These are phyloP conservation scores for Genyomyrus donnyi DNA, from an alignment of 2,113 vertebrate genomes.

Conservation along the genomic window DNA sequence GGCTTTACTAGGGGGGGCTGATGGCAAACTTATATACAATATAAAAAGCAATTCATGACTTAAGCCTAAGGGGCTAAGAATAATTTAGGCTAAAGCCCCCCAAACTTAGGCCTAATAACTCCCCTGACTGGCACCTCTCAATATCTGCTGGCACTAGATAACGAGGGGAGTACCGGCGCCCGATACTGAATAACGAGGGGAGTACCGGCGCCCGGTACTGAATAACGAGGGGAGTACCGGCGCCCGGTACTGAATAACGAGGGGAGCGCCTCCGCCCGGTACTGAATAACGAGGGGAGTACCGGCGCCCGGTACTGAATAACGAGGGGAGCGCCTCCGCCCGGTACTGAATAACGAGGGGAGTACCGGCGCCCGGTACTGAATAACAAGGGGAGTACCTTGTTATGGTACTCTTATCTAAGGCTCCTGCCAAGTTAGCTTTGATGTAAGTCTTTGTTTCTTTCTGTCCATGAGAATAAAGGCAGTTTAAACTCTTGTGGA, in stretches of 20 bases:
- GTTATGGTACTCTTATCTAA: not conserved
- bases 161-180: too few species aligned
- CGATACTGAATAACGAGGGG: not conserved
- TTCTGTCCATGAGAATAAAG: not conserved
- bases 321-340: not conserved
- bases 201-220: too few species aligned
- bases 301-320: not conserved
- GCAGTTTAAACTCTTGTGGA: not conserved
- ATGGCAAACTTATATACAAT: too few species aligned
- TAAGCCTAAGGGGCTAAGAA: too few species aligned
- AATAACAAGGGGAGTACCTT: not conserved
- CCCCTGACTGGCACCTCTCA: too few species aligned
- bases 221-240: not conserved
- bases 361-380: not conserved
- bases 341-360: too few species aligned
- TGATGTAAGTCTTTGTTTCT: not conserved
- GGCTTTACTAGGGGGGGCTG: too few species aligned
- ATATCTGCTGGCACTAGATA: too few species aligned
- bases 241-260: too few species aligned
- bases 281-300: not conserved
- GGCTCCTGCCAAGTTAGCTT: not conserved
- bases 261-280: not conserved
- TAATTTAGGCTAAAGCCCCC: too few species aligned
- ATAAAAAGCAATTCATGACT: too few species aligned
- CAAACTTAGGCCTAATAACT: too few species aligned